Evolutionary conservation across 2,888 invertebrate species (phyloP), one percentile per base, ranked within the genome.

Genomic region (Synergus umbraculus): DNA sequence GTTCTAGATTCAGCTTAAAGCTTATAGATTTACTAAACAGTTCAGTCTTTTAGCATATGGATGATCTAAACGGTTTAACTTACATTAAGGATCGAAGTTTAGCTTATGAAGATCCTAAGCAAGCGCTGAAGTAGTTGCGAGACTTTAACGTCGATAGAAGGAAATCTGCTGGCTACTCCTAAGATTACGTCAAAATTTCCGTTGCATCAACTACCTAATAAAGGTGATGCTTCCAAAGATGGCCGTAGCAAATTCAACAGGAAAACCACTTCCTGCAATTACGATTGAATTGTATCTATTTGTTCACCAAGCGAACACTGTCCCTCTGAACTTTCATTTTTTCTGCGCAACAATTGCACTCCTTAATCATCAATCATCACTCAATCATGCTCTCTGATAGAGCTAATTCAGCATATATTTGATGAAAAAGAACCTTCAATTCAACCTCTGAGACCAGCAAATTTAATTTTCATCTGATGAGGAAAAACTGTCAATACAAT

Each of bases 401-500:
- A 29, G 29, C 29, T 29, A 29, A 29, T 29, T 29, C 3, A n/a
- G 0, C 3, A n/a, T 54, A 54, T 9, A 8, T 54, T 54, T n/a
- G 8, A 29, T 54, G 3, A 60, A 3, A 10, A 60, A 9, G 4
- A 9, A n/a, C 4, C 12, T 60, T 3, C 18, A 12, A 10, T 22
- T 60, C 3, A 60, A 18, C 22, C 60, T 60, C 8, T 10, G 8
- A 4, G 60, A 22, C 4, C 60, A 60, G 60, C 0, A 60, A 60
- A 60, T 43, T 2, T 43, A 10, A 66, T 66, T 66, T 66, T 18
- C 43, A n/a, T 18, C 29, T 18, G 4, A 3, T 3, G 15, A 43
- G n/a, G 41, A 9, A 43, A 58, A n/a, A 66, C 41, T 66, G 65
- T 10, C 65, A 66, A n/a, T 66, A 18, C 41, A 66, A 66, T 66